Conservation (phyloP, 2,113 vertebrate genomes). For the Tautogolabrus adspersus region DNA sequence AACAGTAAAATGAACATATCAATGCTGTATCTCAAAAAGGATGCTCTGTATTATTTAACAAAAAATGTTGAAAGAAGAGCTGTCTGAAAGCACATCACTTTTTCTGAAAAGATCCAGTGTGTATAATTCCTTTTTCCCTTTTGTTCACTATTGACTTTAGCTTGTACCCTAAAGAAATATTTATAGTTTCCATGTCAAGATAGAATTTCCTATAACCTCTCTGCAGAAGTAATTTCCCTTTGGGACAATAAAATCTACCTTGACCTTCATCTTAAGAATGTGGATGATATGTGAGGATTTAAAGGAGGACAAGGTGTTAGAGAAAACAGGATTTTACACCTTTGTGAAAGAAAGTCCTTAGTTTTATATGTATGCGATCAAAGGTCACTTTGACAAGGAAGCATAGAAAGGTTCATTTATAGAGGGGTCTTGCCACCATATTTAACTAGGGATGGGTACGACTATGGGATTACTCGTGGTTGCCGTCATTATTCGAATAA, state of each 20-base stretch:
- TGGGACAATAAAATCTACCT: constrained; percentile 65
- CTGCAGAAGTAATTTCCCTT: constrained; percentile 57
- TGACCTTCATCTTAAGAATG: constrained; percentile 52
- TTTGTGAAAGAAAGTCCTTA: not conserved
- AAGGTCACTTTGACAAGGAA: constrained; percentile 10
- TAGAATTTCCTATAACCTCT: constrained; percentile 37
- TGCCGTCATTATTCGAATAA: no score
- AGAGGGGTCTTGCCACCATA: not conserved
- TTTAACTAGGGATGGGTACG: no score
- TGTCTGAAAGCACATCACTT: not conserved
- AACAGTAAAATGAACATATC: no score
- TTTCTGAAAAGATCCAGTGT: constrained; percentile 12
- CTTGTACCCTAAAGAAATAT: constrained; percentile 38
- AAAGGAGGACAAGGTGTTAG: constrained; percentile 6
- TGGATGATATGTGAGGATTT: not conserved
- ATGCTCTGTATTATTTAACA: no score
- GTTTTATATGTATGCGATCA: constrained; percentile 22
- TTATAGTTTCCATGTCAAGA: constrained; percentile 46
- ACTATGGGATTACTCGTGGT: no score
- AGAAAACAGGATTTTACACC: constrained; percentile 15
- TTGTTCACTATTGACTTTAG: constrained; percentile 49
- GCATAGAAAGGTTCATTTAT: constrained; percentile 9
- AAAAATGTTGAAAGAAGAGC: not conserved
- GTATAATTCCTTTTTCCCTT: constrained; percentile 31
- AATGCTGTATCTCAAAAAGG: no score